Conservation (phyloP, 2,888 invertebrate genomes). For the Dynastes grantii region DNA sequence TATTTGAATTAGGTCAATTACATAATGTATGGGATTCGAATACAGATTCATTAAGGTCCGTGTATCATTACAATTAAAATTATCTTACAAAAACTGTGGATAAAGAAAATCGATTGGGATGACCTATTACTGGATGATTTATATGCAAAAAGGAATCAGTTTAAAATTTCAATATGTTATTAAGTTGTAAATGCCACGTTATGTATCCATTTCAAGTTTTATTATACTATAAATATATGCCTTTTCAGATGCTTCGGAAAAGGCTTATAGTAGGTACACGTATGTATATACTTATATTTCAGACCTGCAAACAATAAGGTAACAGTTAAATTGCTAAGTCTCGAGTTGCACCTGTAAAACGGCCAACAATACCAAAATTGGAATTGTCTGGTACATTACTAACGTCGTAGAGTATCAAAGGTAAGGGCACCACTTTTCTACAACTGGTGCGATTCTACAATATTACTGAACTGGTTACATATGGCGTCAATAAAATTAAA, state of each 20-base stretch:
- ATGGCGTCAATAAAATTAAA: background rate
- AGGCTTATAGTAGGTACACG: constrained; percentile 40
- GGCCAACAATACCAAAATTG: constrained; percentile 49
- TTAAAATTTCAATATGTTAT: background rate
- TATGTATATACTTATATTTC: background rate
- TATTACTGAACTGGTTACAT: constrained; percentile 39
- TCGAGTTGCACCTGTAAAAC: constrained; percentile 52
- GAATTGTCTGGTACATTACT: constrained; percentile 53
- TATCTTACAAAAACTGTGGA: too few species aligned
- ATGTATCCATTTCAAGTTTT: background rate
- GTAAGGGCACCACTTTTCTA: background rate
- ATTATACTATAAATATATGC: background rate
- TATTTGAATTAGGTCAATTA: background rate
- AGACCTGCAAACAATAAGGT: constrained; percentile 14
- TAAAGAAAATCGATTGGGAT: constrained; percentile 46
- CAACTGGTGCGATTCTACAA: constrained; percentile 41
- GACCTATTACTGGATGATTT: constrained; percentile 5
- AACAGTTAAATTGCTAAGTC: constrained; percentile 51
- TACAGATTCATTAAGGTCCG: constrained; percentile 21
- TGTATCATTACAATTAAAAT: too few species aligned
- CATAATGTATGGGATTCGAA: constrained; percentile 30
- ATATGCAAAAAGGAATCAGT: too few species aligned
- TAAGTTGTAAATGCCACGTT: background rate
- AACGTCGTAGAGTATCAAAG: background rate
- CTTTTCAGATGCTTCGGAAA: constrained; percentile 13